Conservation (phyloP, 53 echinoderm and acorn worm genomes). For the Paracentrotus lividus region DNA sequence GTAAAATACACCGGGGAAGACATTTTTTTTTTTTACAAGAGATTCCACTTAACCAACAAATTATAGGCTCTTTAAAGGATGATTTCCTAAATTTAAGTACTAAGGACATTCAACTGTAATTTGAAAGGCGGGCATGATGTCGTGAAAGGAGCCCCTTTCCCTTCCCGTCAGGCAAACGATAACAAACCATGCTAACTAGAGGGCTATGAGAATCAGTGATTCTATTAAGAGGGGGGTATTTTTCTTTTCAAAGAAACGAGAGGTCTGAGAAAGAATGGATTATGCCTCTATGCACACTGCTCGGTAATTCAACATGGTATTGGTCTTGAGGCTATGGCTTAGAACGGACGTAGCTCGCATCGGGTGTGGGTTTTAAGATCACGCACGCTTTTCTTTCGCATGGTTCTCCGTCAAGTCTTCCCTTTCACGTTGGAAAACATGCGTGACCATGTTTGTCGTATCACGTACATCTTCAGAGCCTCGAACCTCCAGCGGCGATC, state of each 20-base stretch:
- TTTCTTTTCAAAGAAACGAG: constrained; percentile 24
- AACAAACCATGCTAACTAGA: constrained; percentile 45
- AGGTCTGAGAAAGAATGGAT: constrained; percentile 19
- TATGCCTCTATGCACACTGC: constrained; percentile 37
- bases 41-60: not conserved
- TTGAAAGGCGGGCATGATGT: constrained; percentile 19
- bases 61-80: constrained; percentile 35
- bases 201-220: constrained; percentile 18
- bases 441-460: constrained; percentile 39
- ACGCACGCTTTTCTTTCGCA: constrained; percentile 34
- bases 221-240: constrained; percentile 42
- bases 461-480: constrained; percentile 20
- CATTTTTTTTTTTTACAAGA: not conserved
- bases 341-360: constrained; percentile 51
- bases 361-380: constrained; percentile 38
- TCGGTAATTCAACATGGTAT: constrained; percentile 32
- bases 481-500: constrained; percentile 49
- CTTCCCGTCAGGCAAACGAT: constrained; percentile 47
- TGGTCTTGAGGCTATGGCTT: constrained; percentile 16
- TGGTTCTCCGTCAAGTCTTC: constrained; percentile 35
- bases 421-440: constrained; percentile 27
- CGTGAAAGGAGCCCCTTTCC: not conserved
- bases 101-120: constrained; percentile 63
- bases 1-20: not conserved
- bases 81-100: not conserved